Evolutionary conservation across 2,797 vertebrate species (phyloP).

Genomic region (Sphaeramia orbicularis): DNA sequence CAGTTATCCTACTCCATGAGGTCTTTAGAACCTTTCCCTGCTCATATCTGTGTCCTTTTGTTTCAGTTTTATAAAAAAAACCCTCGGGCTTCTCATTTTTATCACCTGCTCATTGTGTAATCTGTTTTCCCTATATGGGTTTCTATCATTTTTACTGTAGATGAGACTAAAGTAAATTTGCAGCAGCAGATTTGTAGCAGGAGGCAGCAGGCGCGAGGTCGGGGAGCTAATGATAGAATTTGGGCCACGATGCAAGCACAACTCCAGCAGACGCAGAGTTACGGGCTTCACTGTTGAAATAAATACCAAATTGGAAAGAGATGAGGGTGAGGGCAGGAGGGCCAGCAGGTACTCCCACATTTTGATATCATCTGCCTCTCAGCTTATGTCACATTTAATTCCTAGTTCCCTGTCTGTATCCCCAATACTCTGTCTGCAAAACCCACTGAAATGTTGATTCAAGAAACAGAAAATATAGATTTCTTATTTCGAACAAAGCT

Average conservation of each 20-base stretch:
- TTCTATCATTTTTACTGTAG: slow-evolving; percentile 35
- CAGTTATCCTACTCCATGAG: slow-evolving; percentile 37
- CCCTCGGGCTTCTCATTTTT: slow-evolving; percentile 24
- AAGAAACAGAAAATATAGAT: too few species aligned
- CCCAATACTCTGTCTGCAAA: neutral
- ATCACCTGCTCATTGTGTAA: slow-evolving; percentile 34
- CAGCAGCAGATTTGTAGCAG: slow-evolving; percentile 26
- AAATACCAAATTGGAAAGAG: slow-evolving; percentile 55
- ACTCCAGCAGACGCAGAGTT: slow-evolving; percentile 54
- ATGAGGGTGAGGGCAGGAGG: slow-evolving; percentile 37
- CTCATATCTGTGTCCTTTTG: slow-evolving; percentile 34
- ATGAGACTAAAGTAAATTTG: slow-evolving; percentile 54
- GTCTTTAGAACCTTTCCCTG: slow-evolving; percentile 35
- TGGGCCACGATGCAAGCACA: slow-evolving; percentile 62
- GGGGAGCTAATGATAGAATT: slow-evolving; percentile 67
- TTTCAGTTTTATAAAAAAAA: slow-evolving; percentile 23
- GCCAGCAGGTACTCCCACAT: slow-evolving; percentile 30
- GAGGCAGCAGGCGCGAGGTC: slow-evolving; percentile 37
- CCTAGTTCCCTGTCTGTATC: slow-evolving; percentile 25
- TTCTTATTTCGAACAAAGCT: too few species aligned
- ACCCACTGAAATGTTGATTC: too few species aligned
- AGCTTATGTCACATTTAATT: slow-evolving; percentile 52
- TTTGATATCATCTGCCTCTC: slow-evolving; percentile 54
- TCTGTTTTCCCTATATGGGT: slow-evolving; percentile 30
- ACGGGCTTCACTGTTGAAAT: slow-evolving; percentile 48